Conservation (phyloP, 1,140 invertebrate genomes). For the Drosophila mayri region DNA sequence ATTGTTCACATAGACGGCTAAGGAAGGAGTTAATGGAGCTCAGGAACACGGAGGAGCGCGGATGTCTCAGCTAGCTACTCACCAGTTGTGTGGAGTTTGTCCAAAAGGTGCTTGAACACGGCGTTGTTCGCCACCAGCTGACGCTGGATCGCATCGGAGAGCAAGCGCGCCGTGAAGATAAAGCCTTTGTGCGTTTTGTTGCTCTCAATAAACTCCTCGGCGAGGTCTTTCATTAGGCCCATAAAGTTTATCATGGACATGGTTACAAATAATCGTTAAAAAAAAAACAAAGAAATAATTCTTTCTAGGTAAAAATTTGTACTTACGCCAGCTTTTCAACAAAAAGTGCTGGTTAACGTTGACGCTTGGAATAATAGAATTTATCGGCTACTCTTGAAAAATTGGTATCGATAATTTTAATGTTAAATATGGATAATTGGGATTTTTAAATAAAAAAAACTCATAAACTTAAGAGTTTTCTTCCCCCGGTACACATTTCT, state of each 20-base stretch:
- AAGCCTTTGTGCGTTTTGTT: neutral
- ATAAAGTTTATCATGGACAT: neutral
- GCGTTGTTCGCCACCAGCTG: neutral
- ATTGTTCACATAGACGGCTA: conserved; percentile 37
- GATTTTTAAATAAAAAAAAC: too few relatives aligned
- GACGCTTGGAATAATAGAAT: neutral
- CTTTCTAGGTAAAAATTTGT: neutral
- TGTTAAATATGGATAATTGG: neutral
- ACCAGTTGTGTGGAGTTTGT: conserved; percentile 30
- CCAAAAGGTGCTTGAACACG: neutral
- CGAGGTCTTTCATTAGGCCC: neutral
- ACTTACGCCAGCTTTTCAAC: neutral
- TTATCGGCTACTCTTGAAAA: neutral
- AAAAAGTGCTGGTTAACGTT: neutral
- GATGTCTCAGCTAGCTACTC: neutral
- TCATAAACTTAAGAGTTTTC: too few relatives aligned
- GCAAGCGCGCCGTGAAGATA: neutral
- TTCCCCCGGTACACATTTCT: too few relatives aligned
- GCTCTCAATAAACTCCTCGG: neutral
- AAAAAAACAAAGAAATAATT: neutral
- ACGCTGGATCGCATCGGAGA: neutral
- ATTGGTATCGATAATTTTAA: neutral
- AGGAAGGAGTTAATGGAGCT: neutral
- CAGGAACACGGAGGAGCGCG: neutral
- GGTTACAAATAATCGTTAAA: neutral